A percentile compares a stretch with the other conserved stretches of the same genome.
These are phyloP conservation scores for Bagarius yarrelli DNA, from an alignment of 2,113 vertebrate species.

Conservation along the genomic window DNA sequence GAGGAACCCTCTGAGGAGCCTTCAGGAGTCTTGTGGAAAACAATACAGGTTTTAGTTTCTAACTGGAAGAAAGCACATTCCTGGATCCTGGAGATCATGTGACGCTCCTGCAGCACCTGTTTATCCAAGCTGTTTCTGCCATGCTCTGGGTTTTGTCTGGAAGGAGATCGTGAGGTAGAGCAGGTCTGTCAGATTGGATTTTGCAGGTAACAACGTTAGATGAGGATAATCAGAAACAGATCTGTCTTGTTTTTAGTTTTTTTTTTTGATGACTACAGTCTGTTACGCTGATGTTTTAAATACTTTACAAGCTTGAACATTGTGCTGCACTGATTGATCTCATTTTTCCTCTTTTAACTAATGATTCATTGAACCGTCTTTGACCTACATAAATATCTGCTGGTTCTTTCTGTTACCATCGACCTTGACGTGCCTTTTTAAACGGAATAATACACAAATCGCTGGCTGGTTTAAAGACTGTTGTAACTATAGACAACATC, in stretches of 20 bases:
- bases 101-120: not conserved
- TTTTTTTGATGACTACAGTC: not conserved
- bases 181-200: not conserved
- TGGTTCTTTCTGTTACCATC: not conserved
- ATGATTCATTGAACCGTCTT: not conserved
- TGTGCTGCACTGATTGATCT: not conserved
- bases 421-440: not conserved
- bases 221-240: not conserved
- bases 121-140: conserved; percentile 14
- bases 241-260: not conserved
- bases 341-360: not conserved
- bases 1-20: conserved; percentile 42
- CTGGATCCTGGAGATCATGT: not conserved
- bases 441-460: not conserved
- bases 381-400: not conserved
- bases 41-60: conserved; percentile 3
- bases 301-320: not conserved
- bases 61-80: not conserved
- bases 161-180: not conserved
- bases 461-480: not conserved
- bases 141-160: not conserved
- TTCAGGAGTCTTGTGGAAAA: conserved; percentile 9
- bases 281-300: not conserved
- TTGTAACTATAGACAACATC: not conserved
- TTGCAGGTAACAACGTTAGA: not conserved